Base-by-base conservation (phyloP, 2,888 invertebrate genomes). In the Choreutis nemorana region DNA sequence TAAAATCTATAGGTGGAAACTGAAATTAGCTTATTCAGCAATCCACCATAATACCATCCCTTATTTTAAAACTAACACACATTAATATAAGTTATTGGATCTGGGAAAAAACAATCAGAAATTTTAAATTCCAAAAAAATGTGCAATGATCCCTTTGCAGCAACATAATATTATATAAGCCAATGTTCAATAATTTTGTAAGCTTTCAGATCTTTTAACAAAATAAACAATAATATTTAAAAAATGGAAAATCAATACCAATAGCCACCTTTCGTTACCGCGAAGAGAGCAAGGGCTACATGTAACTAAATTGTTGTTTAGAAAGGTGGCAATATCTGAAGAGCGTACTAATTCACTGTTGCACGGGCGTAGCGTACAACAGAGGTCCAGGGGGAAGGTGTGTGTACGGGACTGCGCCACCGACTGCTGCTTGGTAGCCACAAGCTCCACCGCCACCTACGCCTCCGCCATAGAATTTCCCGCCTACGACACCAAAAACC, bases 401-500 rank as follows among this genome's bases (percentile, higher is more conserved):
- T 5, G 85, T 82, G 56, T 87, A 83, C 8, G 87, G 83, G 27
- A 77, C 75, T 32, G 71, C 48, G 59, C 82, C 58, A 73, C 83
- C 75, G 68, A 87, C 77, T 3, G 86, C 83, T 30, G 86, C 84
- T 61, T 86, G 87, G 61, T 88, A 87, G 30, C 85, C 84, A 55
- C 86, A 87, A 1, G 82, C 80, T 1, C 73, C 78, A 22, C 64
- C 77, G 32, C 68, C 83, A 43, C 62, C 85, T 48, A 81, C 87
- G 39, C 83, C 84, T 9, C 85, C 84, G 45, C 88, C 88, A 77
- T 88, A 89, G 80, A 86, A 89, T 60, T 89, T 89, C 61, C 86
- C 87, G 54, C 86, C 85, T 68, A 82, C 71, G 42, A 83, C 18
- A 18, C 6, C 6, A 7, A 18, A 7, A 18, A 7, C 8, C 7